phyloP scores from a whole-genome alignment of 2,888 invertebrate species.

The Acanthosoma haemorrhoidale region DNA sequence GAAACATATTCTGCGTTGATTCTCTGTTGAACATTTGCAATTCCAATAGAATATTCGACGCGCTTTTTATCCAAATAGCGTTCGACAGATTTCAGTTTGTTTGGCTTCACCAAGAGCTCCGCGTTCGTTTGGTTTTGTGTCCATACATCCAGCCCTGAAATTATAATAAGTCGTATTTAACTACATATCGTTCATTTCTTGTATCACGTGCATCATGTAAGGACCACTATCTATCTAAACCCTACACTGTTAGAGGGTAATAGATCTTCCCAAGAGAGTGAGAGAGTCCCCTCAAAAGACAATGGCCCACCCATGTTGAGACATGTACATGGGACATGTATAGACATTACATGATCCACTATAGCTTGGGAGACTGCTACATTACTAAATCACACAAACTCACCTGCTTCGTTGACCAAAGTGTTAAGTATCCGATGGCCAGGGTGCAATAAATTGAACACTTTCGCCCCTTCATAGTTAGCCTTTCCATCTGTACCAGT shows the following conservation, averaged over 20 bases:
- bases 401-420: background rate
- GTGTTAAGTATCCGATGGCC: background rate
- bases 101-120: background rate
- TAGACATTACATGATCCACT: too few relatives aligned
- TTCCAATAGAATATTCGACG: background rate
- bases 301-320: too few relatives aligned
- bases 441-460: background rate
- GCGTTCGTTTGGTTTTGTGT: background rate
- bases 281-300: too few relatives aligned
- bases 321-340: too few relatives aligned
- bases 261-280: too few relatives aligned
- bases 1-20: background rate
- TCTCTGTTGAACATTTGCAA: background rate
- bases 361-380: too few relatives aligned
- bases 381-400: too few relatives aligned
- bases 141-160: slow-evolving; percentile 6
- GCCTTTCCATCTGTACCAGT: background rate
- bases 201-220: too few relatives aligned
- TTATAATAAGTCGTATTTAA: too few relatives aligned
- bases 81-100: background rate
- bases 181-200: too few relatives aligned
- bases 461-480: background rate
- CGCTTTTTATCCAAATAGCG: background rate
- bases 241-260: too few relatives aligned
- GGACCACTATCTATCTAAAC: too few relatives aligned